Percentiles rank a stretch among this genome's conserved stretches.
phyloP scores from a whole-genome alignment of 2,888 invertebrate species.

The Melieria crassipennis region DNA sequence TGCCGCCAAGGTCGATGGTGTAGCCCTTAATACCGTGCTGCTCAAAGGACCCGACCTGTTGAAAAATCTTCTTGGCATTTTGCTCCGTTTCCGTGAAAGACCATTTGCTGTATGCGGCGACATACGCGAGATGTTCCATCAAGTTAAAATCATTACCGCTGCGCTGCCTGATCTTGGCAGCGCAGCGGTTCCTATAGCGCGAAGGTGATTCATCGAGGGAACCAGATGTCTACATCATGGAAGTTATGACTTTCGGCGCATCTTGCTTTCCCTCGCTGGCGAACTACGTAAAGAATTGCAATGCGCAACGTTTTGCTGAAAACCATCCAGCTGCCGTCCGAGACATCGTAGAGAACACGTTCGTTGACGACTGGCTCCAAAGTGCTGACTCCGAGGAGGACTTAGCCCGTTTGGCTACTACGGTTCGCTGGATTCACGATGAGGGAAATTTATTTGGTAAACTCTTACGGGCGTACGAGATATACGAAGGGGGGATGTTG shows the following conservation, averaged over 20 bases:
- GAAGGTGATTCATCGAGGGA: too few species aligned
- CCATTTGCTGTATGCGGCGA: too few species aligned
- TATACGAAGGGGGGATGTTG: conserved; percentile 1
- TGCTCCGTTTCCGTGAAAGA: too few species aligned
- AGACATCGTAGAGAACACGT: conserved; percentile 32
- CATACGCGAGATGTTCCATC: not conserved
- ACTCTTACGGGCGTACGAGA: conserved; percentile 5
- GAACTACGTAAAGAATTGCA: too few species aligned
- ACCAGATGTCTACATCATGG: too few species aligned
- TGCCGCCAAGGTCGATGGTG: conserved; percentile 47
- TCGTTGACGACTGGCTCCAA: conserved; percentile 36
- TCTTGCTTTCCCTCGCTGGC: too few species aligned
- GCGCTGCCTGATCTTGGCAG: too few species aligned
- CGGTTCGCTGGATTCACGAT: conserved; percentile 15
- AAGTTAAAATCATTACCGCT: not conserved
- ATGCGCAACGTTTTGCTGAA: not conserved
- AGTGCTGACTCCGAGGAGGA: conserved; percentile 35
- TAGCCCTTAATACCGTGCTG: conserved; percentile 50
- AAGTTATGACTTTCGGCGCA: too few species aligned
- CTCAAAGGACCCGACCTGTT: conserved; percentile 53
- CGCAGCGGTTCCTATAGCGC: conserved; percentile 14
- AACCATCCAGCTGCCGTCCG: conserved; percentile 13
- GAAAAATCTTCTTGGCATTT: too few species aligned
- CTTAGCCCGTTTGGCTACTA: conserved; percentile 12
- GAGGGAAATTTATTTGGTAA: conserved; percentile 6